These are phyloP conservation scores for Clarias platycephalus DNA, from an alignment of 2,797 vertebrate genomes.

Conservation along the genomic window DNA sequence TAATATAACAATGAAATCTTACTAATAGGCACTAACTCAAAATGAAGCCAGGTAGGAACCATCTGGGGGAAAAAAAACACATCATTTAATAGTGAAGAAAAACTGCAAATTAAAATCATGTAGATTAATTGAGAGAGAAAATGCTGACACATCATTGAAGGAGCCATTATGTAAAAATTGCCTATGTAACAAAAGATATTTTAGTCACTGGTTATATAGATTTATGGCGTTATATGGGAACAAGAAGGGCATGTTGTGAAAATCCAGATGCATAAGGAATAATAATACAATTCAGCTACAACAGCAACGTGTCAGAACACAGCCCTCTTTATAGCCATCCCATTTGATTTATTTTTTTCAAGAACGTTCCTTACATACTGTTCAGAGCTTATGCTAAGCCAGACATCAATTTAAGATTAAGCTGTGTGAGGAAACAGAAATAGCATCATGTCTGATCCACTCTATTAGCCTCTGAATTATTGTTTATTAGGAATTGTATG, in stretches of 20 bases:
- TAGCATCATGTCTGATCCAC: slow-evolving; percentile 38
- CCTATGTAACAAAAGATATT: slow-evolving; percentile 7
- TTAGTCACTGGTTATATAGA: slow-evolving; percentile 11
- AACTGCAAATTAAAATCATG: slow-evolving; percentile 14
- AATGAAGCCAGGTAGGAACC: slow-evolving; percentile 2
- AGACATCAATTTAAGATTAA: slow-evolving; percentile 9
- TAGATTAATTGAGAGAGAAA: slow-evolving; percentile 9
- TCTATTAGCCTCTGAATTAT: slow-evolving; percentile 17
- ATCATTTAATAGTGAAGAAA: neutral
- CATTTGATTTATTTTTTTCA: neutral
- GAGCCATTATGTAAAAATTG: slow-evolving; percentile 14
- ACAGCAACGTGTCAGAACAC: neutral
- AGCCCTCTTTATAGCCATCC: neutral
- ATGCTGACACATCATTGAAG: neutral
- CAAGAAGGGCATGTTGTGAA: neutral
- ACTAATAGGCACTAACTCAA: neutral
- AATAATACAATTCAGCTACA: neutral
- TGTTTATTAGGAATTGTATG: neutral
- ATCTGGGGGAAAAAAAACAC: neutral
- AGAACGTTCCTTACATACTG: neutral
- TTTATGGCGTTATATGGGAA: neutral
- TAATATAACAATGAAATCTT: neutral
- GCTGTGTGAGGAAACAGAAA: neutral
- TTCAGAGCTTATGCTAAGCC: slow-evolving; percentile 4
- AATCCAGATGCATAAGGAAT: neutral